A percentile compares a stretch with the other conserved stretches of the same genome.
phyloP scores from a whole-genome alignment of 2,113 vertebrate genomes.

The Callospermophilus lateralis region DNA sequence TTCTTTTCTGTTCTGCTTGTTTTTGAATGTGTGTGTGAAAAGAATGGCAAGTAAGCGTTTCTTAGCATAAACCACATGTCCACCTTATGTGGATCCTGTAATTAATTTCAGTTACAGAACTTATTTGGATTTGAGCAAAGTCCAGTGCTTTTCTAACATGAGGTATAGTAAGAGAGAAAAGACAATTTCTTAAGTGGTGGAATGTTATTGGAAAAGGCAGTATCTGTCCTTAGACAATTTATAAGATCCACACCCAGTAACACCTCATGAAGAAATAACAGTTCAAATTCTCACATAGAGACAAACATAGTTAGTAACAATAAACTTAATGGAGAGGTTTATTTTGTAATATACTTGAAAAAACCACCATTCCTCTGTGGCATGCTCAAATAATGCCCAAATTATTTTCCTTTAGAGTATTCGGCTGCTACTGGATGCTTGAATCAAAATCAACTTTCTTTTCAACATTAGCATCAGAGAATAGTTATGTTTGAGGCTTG shows the following conservation, averaged over 20 bases:
- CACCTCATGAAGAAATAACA: conserved; percentile 22
- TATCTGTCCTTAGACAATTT: background rate
- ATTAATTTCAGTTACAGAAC: background rate
- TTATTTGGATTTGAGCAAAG: background rate
- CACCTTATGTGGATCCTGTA: background rate
- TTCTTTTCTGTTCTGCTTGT: background rate
- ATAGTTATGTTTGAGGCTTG: background rate
- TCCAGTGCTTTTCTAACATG: background rate
- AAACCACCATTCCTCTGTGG: background rate
- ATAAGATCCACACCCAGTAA: background rate
- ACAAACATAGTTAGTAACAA: background rate
- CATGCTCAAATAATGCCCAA: background rate
- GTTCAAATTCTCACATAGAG: background rate
- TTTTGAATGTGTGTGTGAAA: background rate
- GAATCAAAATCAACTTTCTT: background rate
- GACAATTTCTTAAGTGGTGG: background rate
- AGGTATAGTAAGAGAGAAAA: background rate
- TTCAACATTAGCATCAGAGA: background rate
- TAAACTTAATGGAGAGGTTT: conserved; percentile 13
- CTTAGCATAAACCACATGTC: background rate
- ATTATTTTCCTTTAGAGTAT: background rate
- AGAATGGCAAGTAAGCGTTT: background rate
- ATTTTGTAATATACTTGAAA: conserved; percentile 17
- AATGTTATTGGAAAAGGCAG: background rate
- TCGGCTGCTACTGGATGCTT: background rate